Base-by-base conservation (phyloP, 2,888 invertebrate species). In the Dynastes grantii region DNA sequence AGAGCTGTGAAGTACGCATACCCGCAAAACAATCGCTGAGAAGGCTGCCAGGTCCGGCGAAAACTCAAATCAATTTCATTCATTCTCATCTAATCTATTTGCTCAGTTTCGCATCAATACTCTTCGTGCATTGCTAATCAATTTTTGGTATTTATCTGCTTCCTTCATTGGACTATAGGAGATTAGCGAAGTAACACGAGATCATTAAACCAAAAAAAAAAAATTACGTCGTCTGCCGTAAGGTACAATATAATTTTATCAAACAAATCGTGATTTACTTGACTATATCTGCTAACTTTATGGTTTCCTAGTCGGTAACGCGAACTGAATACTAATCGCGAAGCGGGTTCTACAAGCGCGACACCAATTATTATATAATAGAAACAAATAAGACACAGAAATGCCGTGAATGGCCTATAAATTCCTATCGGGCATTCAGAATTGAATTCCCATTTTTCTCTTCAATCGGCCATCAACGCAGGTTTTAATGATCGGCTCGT, bases 361-460 rank as follows among this genome's bases (percentile, higher is more conserved):
- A 45, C 45, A 75, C 49, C 73, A 61, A 75, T 75, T 75, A 75
- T 75, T 75, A 75, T 45, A 75, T 75, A 75, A 75, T 75, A 75
- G 61, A 61, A 75, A 75, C 73, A 75, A 75, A 75, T 75, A 75
- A 75, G 61, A 75, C 73, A 61, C 61, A 75, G 73, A 75, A 75
- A 75, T 75, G 61, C 61, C 6, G 45, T 75, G 40, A 75, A 75
- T 75, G 61, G 73, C 73, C 73, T 29, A 75, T 75, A 75, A 75
- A 75, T 75, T 75, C 61, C 61, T 37, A 27, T 16, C 40, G 27
- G 29, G 40, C 73, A 75, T 75, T 75, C 73, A 75, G 22, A 45
- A 61, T 75, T 61, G 61, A 75, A 75, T 75, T 75, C 73, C 22
- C 27, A 40, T 75, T 75, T 61, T 75, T 75, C 55, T 75, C 22